Conservation (phyloP, 2,888 invertebrate genomes). For the Microctonus brassicae region DNA sequence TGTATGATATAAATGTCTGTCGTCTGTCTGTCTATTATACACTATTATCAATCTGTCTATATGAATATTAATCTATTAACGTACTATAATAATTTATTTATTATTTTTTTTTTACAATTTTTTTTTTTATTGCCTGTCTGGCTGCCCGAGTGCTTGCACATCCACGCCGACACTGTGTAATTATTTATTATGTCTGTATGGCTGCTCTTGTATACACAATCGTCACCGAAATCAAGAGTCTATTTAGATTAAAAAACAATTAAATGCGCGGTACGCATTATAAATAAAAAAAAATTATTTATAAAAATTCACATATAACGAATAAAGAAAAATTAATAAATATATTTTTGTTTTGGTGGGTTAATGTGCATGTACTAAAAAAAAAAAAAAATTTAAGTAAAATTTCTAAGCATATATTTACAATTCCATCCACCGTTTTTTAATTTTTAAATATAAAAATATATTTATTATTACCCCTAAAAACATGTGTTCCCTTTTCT, state of each 20-base stretch:
- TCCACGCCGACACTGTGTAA: slow-evolving; percentile 32
- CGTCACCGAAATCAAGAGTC: slow-evolving; percentile 16
- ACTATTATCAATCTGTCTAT: slow-evolving; percentile 25
- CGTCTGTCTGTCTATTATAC: slow-evolving; percentile 35
- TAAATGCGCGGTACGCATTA: neutral
- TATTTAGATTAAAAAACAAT: neutral
- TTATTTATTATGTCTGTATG: slow-evolving; percentile 22
- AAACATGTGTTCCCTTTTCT: neutral
- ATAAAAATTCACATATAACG: neutral
- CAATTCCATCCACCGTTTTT: slow-evolving; percentile 19
- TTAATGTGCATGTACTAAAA: slow-evolving; percentile 25
- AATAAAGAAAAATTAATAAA: neutral
- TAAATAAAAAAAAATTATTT: neutral
- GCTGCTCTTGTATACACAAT: slow-evolving; percentile 25
- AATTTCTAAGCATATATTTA: slow-evolving; percentile 19
- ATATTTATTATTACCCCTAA: neutral
- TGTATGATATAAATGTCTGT: slow-evolving; percentile 23
- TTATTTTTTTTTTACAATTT: slow-evolving; percentile 1
- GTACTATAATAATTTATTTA: neutral
- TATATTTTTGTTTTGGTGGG: slow-evolving; percentile 2
- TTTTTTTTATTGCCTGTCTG: slow-evolving; percentile 34
- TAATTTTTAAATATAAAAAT: slow-evolving; percentile 3
- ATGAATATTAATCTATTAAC: slow-evolving; percentile 15
- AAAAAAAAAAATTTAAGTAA: neutral
- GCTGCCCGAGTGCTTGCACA: slow-evolving; percentile 40